Conservation (phyloP, 2,888 invertebrate species). For the Drosophila falleni region DNA sequence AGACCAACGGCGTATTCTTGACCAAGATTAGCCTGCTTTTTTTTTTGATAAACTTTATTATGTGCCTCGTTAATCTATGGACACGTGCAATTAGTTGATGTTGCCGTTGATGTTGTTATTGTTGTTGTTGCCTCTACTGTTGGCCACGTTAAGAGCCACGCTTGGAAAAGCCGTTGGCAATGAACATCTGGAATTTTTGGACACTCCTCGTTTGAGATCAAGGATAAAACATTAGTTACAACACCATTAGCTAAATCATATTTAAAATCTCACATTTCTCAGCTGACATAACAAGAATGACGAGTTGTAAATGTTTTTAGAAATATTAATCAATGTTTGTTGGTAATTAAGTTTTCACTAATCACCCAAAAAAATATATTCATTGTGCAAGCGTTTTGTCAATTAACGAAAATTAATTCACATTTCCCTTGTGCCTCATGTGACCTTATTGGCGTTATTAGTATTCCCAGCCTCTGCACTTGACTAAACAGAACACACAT, state of each 20-base stretch:
- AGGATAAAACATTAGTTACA: conserved; percentile 52
- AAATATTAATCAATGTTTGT: conserved; percentile 38
- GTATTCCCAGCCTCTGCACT: conserved; percentile 36
- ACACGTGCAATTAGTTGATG: conserved; percentile 44
- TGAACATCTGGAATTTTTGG: conserved; percentile 37
- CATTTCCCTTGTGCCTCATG: conserved; percentile 8
- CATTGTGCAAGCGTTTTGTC: conserved; percentile 45
- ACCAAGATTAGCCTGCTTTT: conserved; percentile 33
- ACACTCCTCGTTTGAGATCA: conserved; percentile 61
- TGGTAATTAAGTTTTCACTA: conserved; percentile 59
- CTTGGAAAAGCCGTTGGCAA: conserved; percentile 62
- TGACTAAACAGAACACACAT: conserved; percentile 32
- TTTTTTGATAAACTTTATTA: conserved; percentile 27
- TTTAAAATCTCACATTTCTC: not conserved
- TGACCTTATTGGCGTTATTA: conserved; percentile 32
- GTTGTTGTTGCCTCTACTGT: not conserved
- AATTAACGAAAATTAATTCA: conserved; percentile 30
- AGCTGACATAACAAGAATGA: conserved; percentile 44
- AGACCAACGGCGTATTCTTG: conserved; percentile 52
- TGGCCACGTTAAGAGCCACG: conserved; percentile 20
- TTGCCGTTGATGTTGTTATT: not conserved
- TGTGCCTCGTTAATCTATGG: conserved; percentile 39
- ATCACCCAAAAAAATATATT: conserved; percentile 28
- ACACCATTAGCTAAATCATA: conserved; percentile 3
- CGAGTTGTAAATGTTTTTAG: conserved; percentile 17